These are phyloP conservation scores for Sebastes alutus DNA, from an alignment of 2,797 vertebrate genomes.

Conservation along the genomic window DNA sequence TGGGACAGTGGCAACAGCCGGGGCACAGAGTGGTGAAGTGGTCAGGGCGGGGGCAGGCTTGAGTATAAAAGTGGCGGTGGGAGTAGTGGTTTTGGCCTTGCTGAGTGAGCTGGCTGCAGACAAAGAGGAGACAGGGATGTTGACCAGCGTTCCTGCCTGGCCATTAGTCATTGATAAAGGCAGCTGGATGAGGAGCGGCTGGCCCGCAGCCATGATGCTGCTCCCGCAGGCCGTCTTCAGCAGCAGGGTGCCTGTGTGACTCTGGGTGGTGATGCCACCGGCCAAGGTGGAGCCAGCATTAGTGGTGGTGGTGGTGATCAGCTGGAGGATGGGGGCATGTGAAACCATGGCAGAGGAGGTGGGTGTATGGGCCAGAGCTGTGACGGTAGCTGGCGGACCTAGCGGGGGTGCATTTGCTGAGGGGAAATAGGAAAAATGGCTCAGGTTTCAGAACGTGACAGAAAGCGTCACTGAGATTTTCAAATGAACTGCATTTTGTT, in stretches of 20 bases:
- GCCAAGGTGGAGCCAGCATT: slow-evolving; percentile 69
- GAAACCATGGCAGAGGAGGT: slow-evolving; percentile 82
- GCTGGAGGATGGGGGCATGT: slow-evolving; percentile 81
- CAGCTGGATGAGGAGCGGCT: slow-evolving; percentile 85
- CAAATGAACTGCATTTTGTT: not conserved
- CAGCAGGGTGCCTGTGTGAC: slow-evolving; percentile 77
- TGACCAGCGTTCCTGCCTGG: slow-evolving; percentile 79
- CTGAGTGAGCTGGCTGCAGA: slow-evolving; percentile 71
- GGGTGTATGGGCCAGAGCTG: slow-evolving; percentile 68
- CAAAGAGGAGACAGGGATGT: slow-evolving; percentile 83
- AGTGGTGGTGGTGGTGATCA: slow-evolving; percentile 76
- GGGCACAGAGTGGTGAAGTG: slow-evolving; percentile 35
- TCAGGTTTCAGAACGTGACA: not conserved
- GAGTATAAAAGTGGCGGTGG: slow-evolving; percentile 81
- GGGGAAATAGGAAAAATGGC: not conserved
- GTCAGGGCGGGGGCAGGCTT: slow-evolving; percentile 68
- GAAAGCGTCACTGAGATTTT: not conserved
- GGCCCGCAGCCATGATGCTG: slow-evolving; percentile 85
- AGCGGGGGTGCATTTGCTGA: slow-evolving; percentile 28
- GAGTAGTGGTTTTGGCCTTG: slow-evolving; percentile 81
- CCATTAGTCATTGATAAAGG: slow-evolving; percentile 81
- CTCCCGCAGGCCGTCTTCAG: slow-evolving; percentile 74
- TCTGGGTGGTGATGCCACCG: slow-evolving; percentile 77
- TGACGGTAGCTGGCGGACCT: not conserved
- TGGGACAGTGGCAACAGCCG: slow-evolving; percentile 54